Percentiles rank a stretch among this genome's conserved stretches.
Evolutionary conservation across 2,888 invertebrate genomes (phyloP).

Genomic region (Ametastegia equiseti): DNA sequence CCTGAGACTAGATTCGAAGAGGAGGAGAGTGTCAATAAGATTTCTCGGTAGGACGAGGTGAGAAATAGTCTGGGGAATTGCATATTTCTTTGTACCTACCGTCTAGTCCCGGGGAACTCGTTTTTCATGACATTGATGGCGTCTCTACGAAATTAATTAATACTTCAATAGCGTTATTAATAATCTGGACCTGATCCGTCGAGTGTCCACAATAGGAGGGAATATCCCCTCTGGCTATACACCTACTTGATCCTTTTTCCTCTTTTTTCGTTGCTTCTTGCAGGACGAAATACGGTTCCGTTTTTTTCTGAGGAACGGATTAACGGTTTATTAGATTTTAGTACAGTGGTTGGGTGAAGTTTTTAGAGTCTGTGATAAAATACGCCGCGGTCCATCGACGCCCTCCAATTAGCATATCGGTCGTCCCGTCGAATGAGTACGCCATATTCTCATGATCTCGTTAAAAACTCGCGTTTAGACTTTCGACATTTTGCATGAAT

Average conservation of each 20-base stretch:
- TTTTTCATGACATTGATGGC: constrained; percentile 19
- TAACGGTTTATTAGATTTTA: constrained; percentile 32
- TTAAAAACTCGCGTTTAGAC: constrained; percentile 10
- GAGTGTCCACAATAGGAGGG: background rate
- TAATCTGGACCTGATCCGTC: constrained; percentile 24
- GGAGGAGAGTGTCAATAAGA: constrained; percentile 21
- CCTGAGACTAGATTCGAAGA: background rate
- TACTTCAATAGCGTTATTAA: constrained; percentile 34
- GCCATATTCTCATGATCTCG: background rate
- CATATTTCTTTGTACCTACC: constrained; percentile 18
- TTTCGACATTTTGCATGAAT: background rate
- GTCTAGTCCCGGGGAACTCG: background rate
- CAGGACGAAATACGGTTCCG: background rate
- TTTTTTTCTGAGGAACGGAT: background rate
- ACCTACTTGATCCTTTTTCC: background rate
- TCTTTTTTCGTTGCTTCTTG: background rate
- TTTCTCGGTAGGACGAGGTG: constrained; percentile 13
- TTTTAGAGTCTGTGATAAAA: constrained; percentile 1
- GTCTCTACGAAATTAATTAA: constrained; percentile 44
- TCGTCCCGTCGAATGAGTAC: background rate
- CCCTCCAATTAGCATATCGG: background rate
- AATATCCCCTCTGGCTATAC: constrained; percentile 11
- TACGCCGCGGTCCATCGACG: background rate
- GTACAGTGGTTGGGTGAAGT: background rate
- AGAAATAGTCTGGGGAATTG: constrained; percentile 32